Conservation (phyloP, 2,888 invertebrate genomes). For the Gymnocheta viridis region DNA sequence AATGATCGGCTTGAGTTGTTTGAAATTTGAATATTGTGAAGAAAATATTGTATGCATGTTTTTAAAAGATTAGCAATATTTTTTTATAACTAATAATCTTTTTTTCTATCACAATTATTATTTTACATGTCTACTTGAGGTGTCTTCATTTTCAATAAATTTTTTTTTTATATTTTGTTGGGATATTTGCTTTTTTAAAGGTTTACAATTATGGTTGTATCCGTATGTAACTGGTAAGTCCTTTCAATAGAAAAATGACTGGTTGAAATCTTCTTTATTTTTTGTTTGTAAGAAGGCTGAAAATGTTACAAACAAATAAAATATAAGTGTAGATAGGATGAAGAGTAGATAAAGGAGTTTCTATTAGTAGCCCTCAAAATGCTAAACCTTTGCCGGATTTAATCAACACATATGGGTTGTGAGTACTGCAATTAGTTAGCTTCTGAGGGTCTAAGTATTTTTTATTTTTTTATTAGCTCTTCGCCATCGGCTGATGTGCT, state of each 20-base stretch:
- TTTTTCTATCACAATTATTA: conserved; percentile 33
- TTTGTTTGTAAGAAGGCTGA: neutral
- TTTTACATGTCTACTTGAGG: conserved; percentile 37
- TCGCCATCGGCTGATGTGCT: no score
- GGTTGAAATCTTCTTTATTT: conserved; percentile 1
- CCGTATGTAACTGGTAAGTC: conserved; percentile 39
- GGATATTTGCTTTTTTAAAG: conserved; percentile 56
- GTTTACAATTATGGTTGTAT: conserved; percentile 46
- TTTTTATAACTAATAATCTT: conserved; percentile 66
- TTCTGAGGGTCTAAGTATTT: no score
- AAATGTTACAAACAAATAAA: neutral
- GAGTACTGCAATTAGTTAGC: no score
- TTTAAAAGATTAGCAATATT: conserved; percentile 67
- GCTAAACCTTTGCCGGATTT: neutral
- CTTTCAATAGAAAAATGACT: conserved; percentile 61
- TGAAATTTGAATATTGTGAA: conserved; percentile 63
- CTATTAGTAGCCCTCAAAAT: neutral
- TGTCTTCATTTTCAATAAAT: conserved; percentile 14
- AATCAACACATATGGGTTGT: no score
- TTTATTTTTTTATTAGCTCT: no score
- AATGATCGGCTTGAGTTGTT: conserved; percentile 59
- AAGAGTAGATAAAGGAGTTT: neutral
- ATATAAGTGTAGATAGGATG: neutral
- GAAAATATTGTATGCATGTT: no score
- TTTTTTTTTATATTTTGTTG: conserved; percentile 31